These are phyloP conservation scores for Mormoops blainvillei DNA, from an alignment of 2,113 vertebrate species.

Conservation along the genomic window DNA sequence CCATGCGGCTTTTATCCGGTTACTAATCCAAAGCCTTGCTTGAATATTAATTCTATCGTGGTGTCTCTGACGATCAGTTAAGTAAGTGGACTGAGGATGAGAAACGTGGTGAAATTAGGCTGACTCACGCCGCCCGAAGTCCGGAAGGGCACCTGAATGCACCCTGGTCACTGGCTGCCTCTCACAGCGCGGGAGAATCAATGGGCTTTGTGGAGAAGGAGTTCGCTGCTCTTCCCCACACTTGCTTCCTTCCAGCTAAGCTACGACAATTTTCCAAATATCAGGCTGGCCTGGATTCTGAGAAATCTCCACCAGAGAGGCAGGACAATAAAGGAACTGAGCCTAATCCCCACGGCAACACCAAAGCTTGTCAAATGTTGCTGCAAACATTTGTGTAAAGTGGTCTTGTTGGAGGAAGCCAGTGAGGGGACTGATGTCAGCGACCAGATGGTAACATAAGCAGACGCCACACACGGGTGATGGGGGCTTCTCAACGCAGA, in stretches of 20 bases:
- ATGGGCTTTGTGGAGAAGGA: background rate
- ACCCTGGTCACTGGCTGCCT: background rate
- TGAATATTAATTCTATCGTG: constrained; percentile 2
- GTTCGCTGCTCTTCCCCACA: background rate
- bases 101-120: background rate
- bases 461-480: background rate
- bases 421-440: constrained; percentile 48
- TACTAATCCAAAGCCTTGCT: constrained; percentile 15
- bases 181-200: background rate
- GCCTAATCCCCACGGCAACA: background rate
- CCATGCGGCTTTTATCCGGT: background rate
- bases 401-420: background rate
- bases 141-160: background rate
- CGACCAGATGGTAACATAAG: constrained; percentile 40
- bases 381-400: background rate
- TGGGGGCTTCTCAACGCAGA: constrained; percentile 4
- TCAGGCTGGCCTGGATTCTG: background rate
- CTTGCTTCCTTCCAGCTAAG: background rate
- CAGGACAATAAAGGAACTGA: background rate
- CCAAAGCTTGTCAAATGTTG: background rate
- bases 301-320: background rate
- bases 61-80: background rate
- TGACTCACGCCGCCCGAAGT: background rate
- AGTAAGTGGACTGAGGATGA: background rate
- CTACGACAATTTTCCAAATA: background rate